These are phyloP conservation scores for Gephyroberyx darwinii DNA, from an alignment of 2,797 vertebrate genomes.

Conservation along the genomic window DNA sequence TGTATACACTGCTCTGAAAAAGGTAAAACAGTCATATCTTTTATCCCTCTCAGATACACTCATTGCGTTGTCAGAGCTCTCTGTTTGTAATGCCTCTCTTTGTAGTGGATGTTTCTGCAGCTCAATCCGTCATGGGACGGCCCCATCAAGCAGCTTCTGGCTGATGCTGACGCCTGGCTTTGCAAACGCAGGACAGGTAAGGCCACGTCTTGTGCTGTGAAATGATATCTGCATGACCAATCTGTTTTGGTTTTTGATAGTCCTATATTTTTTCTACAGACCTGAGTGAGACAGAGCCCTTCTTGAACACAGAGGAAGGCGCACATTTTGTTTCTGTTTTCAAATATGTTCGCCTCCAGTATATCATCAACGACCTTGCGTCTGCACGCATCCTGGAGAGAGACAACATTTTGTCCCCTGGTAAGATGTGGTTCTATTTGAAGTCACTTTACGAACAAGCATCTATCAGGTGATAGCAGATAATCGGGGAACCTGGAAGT, in stretches of 20 bases:
- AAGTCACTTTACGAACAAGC: neutral
- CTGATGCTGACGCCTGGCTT: slow-evolving; percentile 94
- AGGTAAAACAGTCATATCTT: slow-evolving; percentile 78
- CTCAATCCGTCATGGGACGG: slow-evolving; percentile 94
- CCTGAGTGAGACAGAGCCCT: slow-evolving; percentile 81
- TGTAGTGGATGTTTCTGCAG: slow-evolving; percentile 98
- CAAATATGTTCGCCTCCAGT: slow-evolving; percentile 90
- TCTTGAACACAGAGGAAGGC: slow-evolving; percentile 90
- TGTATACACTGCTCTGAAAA: slow-evolving; percentile 96
- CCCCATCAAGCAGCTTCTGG: slow-evolving; percentile 91
- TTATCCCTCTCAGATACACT: neutral
- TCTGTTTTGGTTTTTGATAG: neutral
- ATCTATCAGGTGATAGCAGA: neutral
- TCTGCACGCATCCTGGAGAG: slow-evolving; percentile 94
- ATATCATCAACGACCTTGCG: slow-evolving; percentile 96
- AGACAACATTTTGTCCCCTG: slow-evolving; percentile 90
- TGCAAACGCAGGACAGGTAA: slow-evolving; percentile 91
- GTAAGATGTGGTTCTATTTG: slow-evolving; percentile 73
- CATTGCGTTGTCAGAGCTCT: neutral
- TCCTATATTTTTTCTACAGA: slow-evolving; percentile 62
- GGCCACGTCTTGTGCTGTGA: neutral
- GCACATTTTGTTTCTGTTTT: slow-evolving; percentile 85
- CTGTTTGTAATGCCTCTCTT: neutral
- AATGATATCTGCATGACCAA: neutral
- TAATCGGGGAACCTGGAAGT: neutral